Evolutionary conservation across 64 coral and sea anemone species (phyloP).

Genomic region (Montipora sp.): DNA sequence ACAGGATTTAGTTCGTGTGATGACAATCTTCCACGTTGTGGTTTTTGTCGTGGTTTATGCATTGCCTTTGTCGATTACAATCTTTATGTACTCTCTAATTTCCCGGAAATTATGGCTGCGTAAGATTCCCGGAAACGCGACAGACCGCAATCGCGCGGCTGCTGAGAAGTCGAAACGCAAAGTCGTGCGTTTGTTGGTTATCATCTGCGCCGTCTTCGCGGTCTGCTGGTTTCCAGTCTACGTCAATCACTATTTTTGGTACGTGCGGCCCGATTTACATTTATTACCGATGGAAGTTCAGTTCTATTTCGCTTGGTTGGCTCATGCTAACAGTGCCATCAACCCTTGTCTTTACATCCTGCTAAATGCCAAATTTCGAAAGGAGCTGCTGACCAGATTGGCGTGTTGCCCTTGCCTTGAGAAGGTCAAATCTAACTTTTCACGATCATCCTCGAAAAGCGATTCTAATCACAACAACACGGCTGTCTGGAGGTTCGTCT

Average conservation of each 20-base stretch:
- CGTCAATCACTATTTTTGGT: constrained; percentile 58
- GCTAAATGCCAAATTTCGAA: constrained; percentile 29
- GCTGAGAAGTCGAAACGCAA: constrained; percentile 41
- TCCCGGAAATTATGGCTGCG: constrained; percentile 67
- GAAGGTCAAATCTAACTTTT: background rate
- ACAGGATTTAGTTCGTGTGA: background rate
- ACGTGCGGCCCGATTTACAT: background rate
- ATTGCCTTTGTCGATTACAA: constrained; percentile 13
- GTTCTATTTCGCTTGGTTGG: constrained; percentile 53
- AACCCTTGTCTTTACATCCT: constrained; percentile 65
- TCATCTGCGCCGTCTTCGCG: constrained; percentile 44
- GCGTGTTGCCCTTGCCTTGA: background rate
- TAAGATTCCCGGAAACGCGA: constrained; percentile 64
- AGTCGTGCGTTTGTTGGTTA: constrained; percentile 34
- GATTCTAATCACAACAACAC: background rate
- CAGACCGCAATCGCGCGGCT: constrained; percentile 15
- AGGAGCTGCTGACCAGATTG: background rate
- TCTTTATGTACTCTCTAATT: constrained; percentile 31
- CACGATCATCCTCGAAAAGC: background rate
- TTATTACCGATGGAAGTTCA: background rate
- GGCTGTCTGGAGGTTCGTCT: background rate
- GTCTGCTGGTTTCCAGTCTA: constrained; percentile 66
- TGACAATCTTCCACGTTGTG: constrained; percentile 39
- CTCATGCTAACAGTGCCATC: constrained; percentile 72
- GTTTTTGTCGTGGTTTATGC: constrained; percentile 50